These are phyloP conservation scores for Eristalis tenax DNA, from an alignment of 2,888 invertebrate species.

Conservation along the genomic window DNA sequence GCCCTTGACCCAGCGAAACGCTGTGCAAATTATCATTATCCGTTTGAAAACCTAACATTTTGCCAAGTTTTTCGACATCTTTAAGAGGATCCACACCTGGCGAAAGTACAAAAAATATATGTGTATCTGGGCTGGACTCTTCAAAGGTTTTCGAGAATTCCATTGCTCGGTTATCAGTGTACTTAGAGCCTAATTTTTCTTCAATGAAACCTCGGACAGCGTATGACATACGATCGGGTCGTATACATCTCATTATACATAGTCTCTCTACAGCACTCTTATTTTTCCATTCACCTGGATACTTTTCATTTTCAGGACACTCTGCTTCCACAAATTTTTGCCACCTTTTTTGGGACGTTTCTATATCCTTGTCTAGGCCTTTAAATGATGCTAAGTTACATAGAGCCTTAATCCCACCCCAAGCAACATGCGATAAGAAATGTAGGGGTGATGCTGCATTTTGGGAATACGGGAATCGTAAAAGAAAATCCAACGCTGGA, in stretches of 20 bases:
- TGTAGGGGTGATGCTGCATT: slow-evolving; percentile 89
- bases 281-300: slow-evolving; percentile 98
- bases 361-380: slow-evolving; percentile 94
- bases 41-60: slow-evolving; percentile 88
- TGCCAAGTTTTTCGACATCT: slow-evolving; percentile 94
- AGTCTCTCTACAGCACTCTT: slow-evolving; percentile 91
- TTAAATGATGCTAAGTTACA: slow-evolving; percentile 89
- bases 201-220: slow-evolving; percentile 91
- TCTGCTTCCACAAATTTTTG: slow-evolving; percentile 95
- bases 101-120: slow-evolving; percentile 96
- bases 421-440: slow-evolving; percentile 89
- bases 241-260: slow-evolving; percentile 94
- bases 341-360: slow-evolving; percentile 95
- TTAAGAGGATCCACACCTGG: slow-evolving; percentile 97
- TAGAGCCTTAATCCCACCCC: slow-evolving; percentile 92
- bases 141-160: slow-evolving; percentile 92
- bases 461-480: slow-evolving; percentile 91
- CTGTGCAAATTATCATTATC: slow-evolving; percentile 94
- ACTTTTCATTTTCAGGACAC: slow-evolving; percentile 94
- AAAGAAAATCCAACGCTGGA: slow-evolving; percentile 91
- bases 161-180: slow-evolving; percentile 89
- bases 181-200: slow-evolving; percentile 92
- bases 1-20: slow-evolving; percentile 96
- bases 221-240: slow-evolving; percentile 97
- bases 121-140: slow-evolving; percentile 92